These are phyloP conservation scores for Troglohyphantes excavatus DNA, from an alignment of 2,888 invertebrate genomes.

Conservation along the genomic window DNA sequence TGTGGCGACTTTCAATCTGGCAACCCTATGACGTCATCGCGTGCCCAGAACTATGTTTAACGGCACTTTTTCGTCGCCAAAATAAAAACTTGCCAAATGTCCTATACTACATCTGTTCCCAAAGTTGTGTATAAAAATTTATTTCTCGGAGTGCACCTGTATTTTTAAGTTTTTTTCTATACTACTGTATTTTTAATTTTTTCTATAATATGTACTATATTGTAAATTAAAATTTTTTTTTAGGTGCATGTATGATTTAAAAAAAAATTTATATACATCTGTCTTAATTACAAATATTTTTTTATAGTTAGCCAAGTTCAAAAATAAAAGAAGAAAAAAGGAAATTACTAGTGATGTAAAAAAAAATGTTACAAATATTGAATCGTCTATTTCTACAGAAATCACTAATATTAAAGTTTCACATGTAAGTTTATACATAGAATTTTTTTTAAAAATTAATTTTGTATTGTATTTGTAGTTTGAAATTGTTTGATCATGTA, in stretches of 20 bases:
- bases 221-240: background rate
- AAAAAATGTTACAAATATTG: background rate
- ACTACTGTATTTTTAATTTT: background rate
- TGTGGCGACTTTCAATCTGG: no score
- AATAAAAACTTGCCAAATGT: no score
- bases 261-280: no score
- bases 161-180: no score
- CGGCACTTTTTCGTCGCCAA: no score
- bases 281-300: background rate
- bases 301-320: slow-evolving; percentile 57
- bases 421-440: slow-evolving; percentile 1
- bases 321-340: slow-evolving; percentile 50
- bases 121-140: no score
- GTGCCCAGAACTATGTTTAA: no score
- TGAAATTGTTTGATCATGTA: no score
- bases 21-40: no score
- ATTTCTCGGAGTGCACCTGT: no score
- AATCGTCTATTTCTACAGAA: background rate
- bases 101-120: no score
- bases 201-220: background rate
- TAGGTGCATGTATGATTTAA: no score
- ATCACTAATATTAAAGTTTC: background rate
- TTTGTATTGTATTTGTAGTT: background rate
- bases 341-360: slow-evolving; percentile 14
- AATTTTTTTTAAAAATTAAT: background rate